These are phyloP conservation scores for Prinia subflava DNA, from an alignment of 2,113 vertebrate species.

Conservation along the genomic window DNA sequence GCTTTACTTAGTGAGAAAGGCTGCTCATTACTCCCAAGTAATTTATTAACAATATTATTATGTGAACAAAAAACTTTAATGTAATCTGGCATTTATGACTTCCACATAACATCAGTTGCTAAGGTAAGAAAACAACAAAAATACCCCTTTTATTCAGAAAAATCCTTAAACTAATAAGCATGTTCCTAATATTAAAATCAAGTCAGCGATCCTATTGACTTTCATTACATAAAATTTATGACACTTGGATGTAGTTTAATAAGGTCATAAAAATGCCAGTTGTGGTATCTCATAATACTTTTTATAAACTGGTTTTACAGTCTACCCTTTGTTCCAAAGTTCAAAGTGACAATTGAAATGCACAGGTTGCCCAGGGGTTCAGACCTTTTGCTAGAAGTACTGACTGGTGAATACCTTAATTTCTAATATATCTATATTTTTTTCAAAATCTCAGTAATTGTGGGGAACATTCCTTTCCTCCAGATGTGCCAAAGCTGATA, in stretches of 20 bases:
- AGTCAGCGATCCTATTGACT: constrained; percentile 77
- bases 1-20: constrained; percentile 67
- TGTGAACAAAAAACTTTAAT: constrained; percentile 67
- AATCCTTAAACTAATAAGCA: constrained; percentile 75
- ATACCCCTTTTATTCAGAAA: constrained; percentile 65
- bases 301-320: constrained; percentile 86
- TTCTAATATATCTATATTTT: constrained; percentile 53
- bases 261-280: constrained; percentile 84
- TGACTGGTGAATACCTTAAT: constrained; percentile 64
- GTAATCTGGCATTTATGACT: constrained; percentile 77
- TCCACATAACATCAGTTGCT: constrained; percentile 75
- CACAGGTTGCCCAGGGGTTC: constrained; percentile 74
- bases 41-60: constrained; percentile 68
- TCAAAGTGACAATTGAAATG: constrained; percentile 84
- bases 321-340: constrained; percentile 82
- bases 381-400: constrained; percentile 61
- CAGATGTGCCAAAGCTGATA: constrained; percentile 65
- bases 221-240: constrained; percentile 85
- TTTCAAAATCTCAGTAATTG: constrained; percentile 65
- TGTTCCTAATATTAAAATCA: constrained; percentile 78
- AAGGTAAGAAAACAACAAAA: constrained; percentile 70
- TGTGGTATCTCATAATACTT: constrained; percentile 85
- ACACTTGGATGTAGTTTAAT: constrained; percentile 83
- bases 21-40: constrained; percentile 64
- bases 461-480: constrained; percentile 61